These are phyloP conservation scores for Diplazon laetatorius DNA, from an alignment of 2,888 invertebrate species.

Conservation along the genomic window DNA sequence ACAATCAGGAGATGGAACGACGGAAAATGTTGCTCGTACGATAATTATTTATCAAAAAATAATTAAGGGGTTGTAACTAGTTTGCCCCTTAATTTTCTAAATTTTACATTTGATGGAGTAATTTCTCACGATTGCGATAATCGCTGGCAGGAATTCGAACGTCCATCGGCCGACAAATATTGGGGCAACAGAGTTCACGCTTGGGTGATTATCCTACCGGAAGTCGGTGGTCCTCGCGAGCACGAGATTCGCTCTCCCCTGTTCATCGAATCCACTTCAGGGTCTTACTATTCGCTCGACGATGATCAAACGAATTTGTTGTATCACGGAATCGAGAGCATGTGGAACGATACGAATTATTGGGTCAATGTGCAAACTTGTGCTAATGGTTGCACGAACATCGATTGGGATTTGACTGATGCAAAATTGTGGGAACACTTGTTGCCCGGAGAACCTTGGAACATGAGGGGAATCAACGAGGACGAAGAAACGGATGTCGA, in stretches of 20 bases:
- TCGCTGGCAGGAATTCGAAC: constrained; percentile 88
- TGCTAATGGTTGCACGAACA: constrained; percentile 82
- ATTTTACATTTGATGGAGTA: not conserved
- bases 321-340: constrained; percentile 91
- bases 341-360: constrained; percentile 95
- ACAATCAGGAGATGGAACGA: constrained; percentile 77
- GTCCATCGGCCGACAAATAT: constrained; percentile 86
- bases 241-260: constrained; percentile 86
- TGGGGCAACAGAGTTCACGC: constrained; percentile 90
- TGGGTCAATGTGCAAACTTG: constrained; percentile 88
- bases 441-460: constrained; percentile 87
- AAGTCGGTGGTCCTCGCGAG: constrained; percentile 81
- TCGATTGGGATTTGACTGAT: constrained; percentile 87
- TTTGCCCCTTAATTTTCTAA: too few species aligned
- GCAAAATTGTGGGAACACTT: constrained; percentile 88
- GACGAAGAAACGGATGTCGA: constrained; percentile 84
- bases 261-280: constrained; percentile 94
- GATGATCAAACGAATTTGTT: constrained; percentile 85
- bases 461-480: constrained; percentile 80
- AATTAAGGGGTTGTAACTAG: too few species aligned
- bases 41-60: constrained; percentile 18
- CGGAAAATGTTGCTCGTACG: constrained; percentile 68
- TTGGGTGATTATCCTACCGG: constrained; percentile 91
- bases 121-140: too few species aligned
- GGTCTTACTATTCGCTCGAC: constrained; percentile 81